These are phyloP conservation scores for Paracentrotus lividus DNA, from an alignment of 53 echinoderm and acorn worm species.

Conservation along the genomic window DNA sequence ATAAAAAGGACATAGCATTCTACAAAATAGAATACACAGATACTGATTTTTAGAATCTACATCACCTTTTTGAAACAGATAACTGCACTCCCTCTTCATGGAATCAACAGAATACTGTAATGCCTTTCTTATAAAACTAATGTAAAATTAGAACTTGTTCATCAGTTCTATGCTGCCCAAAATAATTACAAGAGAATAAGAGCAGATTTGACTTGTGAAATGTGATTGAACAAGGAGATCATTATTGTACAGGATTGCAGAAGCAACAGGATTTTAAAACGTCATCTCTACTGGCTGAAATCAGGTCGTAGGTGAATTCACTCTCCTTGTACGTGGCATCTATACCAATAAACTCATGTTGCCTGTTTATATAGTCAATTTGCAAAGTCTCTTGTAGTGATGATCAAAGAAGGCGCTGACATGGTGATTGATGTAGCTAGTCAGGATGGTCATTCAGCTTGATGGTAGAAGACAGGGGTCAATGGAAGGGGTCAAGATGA, in stretches of 20 bases:
- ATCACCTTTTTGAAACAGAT: neutral
- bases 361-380: too few relatives aligned
- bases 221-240: neutral
- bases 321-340: too few relatives aligned
- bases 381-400: neutral
- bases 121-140: neutral
- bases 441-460: neutral
- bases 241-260: neutral
- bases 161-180: too few relatives aligned
- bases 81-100: neutral
- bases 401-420: neutral
- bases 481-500: too few relatives aligned
- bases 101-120: neutral
- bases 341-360: too few relatives aligned
- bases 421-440: neutral
- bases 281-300: too few relatives aligned
- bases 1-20: neutral
- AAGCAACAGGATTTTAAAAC: too few relatives aligned
- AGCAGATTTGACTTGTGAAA: neutral
- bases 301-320: too few relatives aligned
- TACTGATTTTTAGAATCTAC: neutral
- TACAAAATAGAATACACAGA: neutral
- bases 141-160: too few relatives aligned
- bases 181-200: too few relatives aligned
- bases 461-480: constrained; percentile 28